phyloP scores from a whole-genome alignment of 1,140 invertebrate species.

The Magallana angulata region DNA sequence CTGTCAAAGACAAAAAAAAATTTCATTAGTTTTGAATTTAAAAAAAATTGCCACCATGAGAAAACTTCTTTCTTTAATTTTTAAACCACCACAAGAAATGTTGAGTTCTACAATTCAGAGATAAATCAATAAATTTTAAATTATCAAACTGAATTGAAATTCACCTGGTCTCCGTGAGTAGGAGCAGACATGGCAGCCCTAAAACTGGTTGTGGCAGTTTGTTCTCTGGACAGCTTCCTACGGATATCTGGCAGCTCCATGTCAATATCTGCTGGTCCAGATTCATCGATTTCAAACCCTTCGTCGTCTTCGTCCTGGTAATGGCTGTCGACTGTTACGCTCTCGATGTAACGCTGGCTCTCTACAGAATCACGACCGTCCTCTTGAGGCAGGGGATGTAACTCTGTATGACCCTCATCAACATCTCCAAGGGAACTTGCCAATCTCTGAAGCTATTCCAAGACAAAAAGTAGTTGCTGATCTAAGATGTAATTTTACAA shows the following conservation, averaged over 20 bases:
- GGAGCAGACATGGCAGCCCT: conserved; percentile 26
- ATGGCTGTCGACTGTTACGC: conserved; percentile 47
- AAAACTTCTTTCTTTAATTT: too few relatives aligned
- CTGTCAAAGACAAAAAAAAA: conserved; percentile 37
- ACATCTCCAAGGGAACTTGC: conserved; percentile 46
- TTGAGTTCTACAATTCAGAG: too few relatives aligned
- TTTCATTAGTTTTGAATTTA: background rate
- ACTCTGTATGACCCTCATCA: conserved; percentile 17
- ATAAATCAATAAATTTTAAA: too few relatives aligned
- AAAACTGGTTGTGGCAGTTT: conserved; percentile 51
- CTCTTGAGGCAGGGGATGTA: conserved; percentile 31
- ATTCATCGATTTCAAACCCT: conserved; percentile 38
- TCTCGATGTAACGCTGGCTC: conserved; percentile 55
- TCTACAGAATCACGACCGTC: conserved; percentile 42
- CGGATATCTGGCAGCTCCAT: conserved; percentile 47
- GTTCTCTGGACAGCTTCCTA: conserved; percentile 50
- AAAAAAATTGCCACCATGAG: too few relatives aligned
- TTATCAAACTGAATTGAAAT: background rate
- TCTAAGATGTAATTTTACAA: too few relatives aligned
- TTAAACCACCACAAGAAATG: too few relatives aligned
- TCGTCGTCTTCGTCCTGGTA: conserved; percentile 29
- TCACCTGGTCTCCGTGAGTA: background rate
- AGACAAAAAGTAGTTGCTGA: background rate
- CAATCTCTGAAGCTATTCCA: conserved; percentile 41
- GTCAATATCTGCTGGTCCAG: conserved; percentile 47